Evolutionary conservation across 2,888 invertebrate genomes (phyloP), one percentile per base, ranked within the genome.

Genomic region (Coenonympha arcania): DNA sequence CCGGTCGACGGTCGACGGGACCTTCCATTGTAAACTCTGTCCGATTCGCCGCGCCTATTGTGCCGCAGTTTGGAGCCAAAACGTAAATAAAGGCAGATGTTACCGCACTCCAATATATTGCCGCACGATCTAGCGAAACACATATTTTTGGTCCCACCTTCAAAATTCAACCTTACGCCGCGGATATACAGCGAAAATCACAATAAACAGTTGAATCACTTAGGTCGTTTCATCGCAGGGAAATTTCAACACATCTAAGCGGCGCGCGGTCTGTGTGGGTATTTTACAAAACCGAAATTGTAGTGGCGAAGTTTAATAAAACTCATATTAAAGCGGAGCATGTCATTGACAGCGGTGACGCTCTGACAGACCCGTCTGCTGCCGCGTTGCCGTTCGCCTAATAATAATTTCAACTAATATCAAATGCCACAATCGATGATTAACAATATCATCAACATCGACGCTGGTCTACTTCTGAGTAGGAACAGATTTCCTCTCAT

Each of bases 31-130:
- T 77, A 65, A 66, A 68, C 66, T 65, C 61, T 59, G 76, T 71
- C 69, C 74, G 78, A 79, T 77, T 77, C 77, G 71, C 69, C 70
- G 78, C 77, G 73, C 75, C 81, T 71, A 79, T 84, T 84, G 82
- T 82, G 72, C 73, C 71, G 69, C 73, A 68, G 72, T 76, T 79
- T 76, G 74, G 71, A 82, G 79, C 79, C 81, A 74, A 81, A 84
- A 84, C 83, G 83, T 85, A 85, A 85, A 86, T 86, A 85, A 85
- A 85, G 62, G 78, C 85, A 86, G 85, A 85, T 86, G 85, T 85
- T 83, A 76, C 85, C 81, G 66, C 74, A 77, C 79, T 80, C 76
- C 76, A 71, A 74, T 79, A 73, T 68, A 67, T 69, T 65, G 62
- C 59, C 54, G 61, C 61, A 57, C 54, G 50, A 55, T 45, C 55